Base-by-base conservation (phyloP, 2,113 vertebrate species). In the Calyptommatus sinebrachiatus region DNA sequence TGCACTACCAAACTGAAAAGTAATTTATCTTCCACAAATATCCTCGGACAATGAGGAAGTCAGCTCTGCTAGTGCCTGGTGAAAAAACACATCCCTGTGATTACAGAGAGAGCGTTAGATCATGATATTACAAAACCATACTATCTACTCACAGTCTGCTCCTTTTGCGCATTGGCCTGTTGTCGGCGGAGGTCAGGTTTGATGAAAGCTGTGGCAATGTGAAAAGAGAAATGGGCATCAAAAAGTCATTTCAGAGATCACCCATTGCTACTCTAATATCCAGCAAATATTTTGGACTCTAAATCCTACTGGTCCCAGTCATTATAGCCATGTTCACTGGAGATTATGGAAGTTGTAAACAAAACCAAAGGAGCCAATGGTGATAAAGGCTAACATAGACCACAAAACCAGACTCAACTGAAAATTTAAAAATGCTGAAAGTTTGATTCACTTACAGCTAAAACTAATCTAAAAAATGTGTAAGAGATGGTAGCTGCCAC, bases 171-270 rank as follows among this genome's bases (percentile, higher is more conserved):
- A 92, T 97, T 98, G 80, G 97, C 97, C 79, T 89, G 95, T 80
- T 97, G 97, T 83, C 98, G 95, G 79, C 96, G 93, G 41, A 99
- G 96, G 83, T 99, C 97, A 1, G 97, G 91, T 90, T 95, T 97
- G 87, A 99, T 98, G 71, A 97, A 94, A 67, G 87, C 98, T 99
- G 92, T 65, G 46, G 86, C 46, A 84, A 4, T 84, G n/a, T 77
- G 31, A 71, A 50, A 85, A 65, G 22, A 72, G 84, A 61, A 91
- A 28, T 87, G 14, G 78, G 8, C 84, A 68, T 73, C 68, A 88
- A 68, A 78, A 80, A 83, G 14, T 78, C 68, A 84, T 28, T 0
- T 14, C 53, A 18, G 53, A 16, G 53, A 57, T 18, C 53, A 57
- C 53, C 18, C 53, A 18, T 57, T 57, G 53, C 53, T 57, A 57